Percentiles rank a stretch among this genome's conserved stretches.
These are phyloP conservation scores for Scolanthus callimorphus DNA, from an alignment of 92 coral and sea anemone genomes.

Conservation along the genomic window DNA sequence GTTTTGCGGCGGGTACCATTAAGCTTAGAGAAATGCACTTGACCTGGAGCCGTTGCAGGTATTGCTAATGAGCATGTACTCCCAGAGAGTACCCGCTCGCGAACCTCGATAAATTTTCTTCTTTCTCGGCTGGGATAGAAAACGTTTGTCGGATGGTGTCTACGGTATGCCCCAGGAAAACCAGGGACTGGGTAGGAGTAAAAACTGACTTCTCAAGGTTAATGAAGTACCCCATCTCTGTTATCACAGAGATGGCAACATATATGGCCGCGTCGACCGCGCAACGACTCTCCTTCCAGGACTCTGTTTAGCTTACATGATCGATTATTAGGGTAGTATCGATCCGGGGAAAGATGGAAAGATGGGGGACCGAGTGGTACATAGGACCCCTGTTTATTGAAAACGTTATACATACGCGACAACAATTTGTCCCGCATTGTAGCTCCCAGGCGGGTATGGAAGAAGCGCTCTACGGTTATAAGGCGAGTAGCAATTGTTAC, in stretches of 20 bases:
- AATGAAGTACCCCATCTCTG: neutral
- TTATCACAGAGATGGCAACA: neutral
- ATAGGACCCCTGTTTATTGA: no score
- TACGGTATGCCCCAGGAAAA: conserved; percentile 3
- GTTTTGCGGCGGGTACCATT: no score
- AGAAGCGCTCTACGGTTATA: neutral
- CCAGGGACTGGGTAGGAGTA: neutral
- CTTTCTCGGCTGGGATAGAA: conserved; percentile 1
- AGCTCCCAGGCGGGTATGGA: neutral
- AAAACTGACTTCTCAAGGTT: conserved; percentile 1
- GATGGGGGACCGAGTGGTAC: no score
- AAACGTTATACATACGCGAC: no score
- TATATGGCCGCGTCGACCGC: neutral
- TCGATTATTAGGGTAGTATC: neutral
- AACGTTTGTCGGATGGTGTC: conserved; percentile 14
- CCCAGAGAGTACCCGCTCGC: neutral
- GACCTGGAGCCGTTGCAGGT: neutral
- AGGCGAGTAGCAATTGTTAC: no score
- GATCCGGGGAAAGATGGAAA: conserved; percentile 6
- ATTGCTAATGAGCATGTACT: neutral
- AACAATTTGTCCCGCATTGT: no score
- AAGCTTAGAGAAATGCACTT: no score
- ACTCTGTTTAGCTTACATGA: neutral
- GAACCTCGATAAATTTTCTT: neutral
- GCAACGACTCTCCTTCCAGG: neutral